Percentiles rank a stretch among this genome's conserved stretches.
Conservation (phyloP, 2,113 vertebrate species). For the Labeo catla region DNA sequence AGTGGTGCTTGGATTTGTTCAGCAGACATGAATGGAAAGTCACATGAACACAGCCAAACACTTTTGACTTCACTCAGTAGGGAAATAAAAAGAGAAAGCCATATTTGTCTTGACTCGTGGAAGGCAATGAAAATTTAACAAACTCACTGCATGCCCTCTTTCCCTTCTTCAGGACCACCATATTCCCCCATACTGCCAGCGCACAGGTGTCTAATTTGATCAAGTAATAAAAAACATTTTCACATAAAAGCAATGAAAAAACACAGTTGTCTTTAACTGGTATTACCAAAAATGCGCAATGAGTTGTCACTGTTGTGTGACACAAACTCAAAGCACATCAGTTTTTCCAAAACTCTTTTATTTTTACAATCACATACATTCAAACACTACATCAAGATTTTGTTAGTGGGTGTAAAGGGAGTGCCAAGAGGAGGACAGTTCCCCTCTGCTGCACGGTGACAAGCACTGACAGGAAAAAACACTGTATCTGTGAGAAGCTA, state of each 20-base stretch:
- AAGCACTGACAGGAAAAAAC: constrained; percentile 35
- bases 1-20: constrained; percentile 20
- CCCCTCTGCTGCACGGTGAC: constrained; percentile 34
- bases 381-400: constrained; percentile 17
- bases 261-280: constrained; percentile 9
- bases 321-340: constrained; percentile 23
- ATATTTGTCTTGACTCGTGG: constrained; percentile 38
- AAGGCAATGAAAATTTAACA: not conserved
- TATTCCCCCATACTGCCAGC: constrained; percentile 7
- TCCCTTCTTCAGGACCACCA: not conserved
- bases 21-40: constrained; percentile 18
- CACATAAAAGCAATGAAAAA: constrained; percentile 5
- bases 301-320: not conserved
- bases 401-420: not conserved
- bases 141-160: not conserved
- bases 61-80: constrained; percentile 40
- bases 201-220: not conserved
- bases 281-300: constrained; percentile 17
- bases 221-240: constrained; percentile 15
- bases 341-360: not conserved
- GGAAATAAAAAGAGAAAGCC: constrained; percentile 49
- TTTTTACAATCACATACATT: constrained; percentile 15
- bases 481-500: constrained; percentile 18
- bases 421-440: constrained; percentile 35
- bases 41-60: constrained; percentile 31